Conservation (phyloP, 2,113 vertebrate species). For the Eubucco bourcierii region DNA sequence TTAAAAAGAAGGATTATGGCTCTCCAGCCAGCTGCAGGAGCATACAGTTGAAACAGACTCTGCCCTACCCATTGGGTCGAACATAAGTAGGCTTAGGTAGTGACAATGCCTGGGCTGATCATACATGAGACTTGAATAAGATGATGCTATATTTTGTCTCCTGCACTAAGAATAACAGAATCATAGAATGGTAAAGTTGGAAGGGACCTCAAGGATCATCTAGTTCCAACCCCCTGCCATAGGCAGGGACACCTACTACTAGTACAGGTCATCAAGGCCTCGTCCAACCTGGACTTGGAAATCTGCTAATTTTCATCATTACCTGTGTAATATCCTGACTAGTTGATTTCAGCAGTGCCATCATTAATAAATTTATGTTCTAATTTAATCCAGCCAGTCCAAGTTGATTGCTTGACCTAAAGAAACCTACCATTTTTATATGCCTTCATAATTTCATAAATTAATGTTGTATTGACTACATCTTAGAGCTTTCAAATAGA, state of each 20-base stretch:
- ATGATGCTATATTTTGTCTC: too few species aligned
- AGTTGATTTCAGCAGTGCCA: neutral
- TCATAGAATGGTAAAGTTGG: too few species aligned
- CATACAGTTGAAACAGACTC: neutral
- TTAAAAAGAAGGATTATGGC: neutral
- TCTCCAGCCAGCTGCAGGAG: neutral
- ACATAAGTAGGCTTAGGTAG: too few species aligned
- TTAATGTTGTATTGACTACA: neutral
- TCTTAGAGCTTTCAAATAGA: neutral
- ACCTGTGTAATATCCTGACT: neutral
- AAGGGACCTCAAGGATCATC: too few species aligned
- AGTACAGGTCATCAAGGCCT: too few species aligned
- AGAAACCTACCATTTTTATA: fast-evolving
- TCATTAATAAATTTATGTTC: neutral
- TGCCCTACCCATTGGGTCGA: neutral
- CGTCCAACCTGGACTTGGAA: too few species aligned
- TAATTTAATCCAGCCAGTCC: neutral
- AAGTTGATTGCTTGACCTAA: neutral
- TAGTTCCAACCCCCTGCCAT: too few species aligned
- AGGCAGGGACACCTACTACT: too few species aligned
- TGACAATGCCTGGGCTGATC: too few species aligned
- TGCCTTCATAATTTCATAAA: neutral
- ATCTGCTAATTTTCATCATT: neutral
- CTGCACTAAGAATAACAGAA: too few species aligned
- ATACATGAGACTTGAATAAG: too few species aligned